phyloP scores from a whole-genome alignment of 2,888 invertebrate genomes.

The Oligia latruncula region DNA sequence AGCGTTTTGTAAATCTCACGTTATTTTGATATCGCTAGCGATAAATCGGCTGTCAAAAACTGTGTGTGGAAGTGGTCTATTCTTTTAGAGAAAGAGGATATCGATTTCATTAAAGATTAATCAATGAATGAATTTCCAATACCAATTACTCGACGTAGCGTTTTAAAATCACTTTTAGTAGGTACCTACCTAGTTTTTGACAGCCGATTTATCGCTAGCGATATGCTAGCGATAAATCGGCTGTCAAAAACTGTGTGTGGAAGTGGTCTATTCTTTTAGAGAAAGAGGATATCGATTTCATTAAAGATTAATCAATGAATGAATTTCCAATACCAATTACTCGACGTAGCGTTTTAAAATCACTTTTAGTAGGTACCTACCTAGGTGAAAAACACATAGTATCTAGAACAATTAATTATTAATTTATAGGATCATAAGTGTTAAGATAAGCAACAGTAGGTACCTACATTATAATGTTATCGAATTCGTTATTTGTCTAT shows the following conservation, averaged over 20 bases:
- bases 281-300: background rate
- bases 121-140: background rate
- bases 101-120: background rate
- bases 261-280: background rate
- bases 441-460: background rate
- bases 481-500: slow-evolving; percentile 8
- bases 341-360: background rate
- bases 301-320: background rate
- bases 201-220: too few relatives aligned
- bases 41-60: background rate
- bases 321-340: background rate
- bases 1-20: background rate
- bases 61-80: background rate
- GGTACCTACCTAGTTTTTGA: too few relatives aligned
- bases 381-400: background rate
- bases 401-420: background rate
- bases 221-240: background rate
- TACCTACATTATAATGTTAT: slow-evolving; percentile 11
- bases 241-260: background rate
- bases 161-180: background rate
- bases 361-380: background rate
- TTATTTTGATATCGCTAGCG: background rate
- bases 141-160: background rate
- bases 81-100: background rate
- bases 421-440: background rate